Evolutionary conservation across 2,113 vertebrate species (phyloP).

Genomic region (Ifrita kowaldi): DNA sequence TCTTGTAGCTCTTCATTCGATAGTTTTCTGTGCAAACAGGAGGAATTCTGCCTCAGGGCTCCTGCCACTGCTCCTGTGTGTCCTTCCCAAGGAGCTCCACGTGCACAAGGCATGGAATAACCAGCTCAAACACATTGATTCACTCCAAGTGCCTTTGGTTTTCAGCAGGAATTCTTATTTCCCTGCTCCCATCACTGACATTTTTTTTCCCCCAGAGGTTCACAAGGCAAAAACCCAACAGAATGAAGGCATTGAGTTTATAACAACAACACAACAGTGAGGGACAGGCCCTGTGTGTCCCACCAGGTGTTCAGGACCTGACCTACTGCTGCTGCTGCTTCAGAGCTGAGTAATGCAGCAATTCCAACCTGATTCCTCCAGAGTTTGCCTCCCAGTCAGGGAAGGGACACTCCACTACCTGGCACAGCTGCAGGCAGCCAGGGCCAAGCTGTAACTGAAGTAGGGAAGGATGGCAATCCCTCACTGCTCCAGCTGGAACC

Average conservation of each 20-base stretch:
- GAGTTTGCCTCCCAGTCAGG: not conserved
- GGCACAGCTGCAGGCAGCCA: not conserved
- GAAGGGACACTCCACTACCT: not conserved
- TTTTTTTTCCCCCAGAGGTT: not conserved
- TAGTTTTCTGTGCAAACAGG: conserved; percentile 81
- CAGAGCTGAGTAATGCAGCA: not conserved
- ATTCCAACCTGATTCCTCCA: not conserved
- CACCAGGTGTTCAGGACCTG: not conserved
- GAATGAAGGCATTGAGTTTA: not conserved
- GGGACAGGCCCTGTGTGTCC: accelerated
- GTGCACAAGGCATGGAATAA: accelerated
- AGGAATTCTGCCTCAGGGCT: not conserved
- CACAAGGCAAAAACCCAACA: not conserved
- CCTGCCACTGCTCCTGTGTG: accelerated
- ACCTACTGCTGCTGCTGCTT: not conserved
- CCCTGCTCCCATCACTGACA: accelerated
- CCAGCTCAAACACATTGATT: not conserved
- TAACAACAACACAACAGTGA: accelerated
- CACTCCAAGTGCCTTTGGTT: accelerated
- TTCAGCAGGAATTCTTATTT: not conserved
- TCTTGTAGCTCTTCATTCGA: conserved; percentile 99
- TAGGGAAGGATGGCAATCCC: not conserved
- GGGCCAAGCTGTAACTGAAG: not conserved
- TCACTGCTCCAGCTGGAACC: not conserved
- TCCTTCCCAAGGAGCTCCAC: not conserved